Conservation (phyloP, 2,888 invertebrate genomes). For the Iphiclides podalirius region DNA sequence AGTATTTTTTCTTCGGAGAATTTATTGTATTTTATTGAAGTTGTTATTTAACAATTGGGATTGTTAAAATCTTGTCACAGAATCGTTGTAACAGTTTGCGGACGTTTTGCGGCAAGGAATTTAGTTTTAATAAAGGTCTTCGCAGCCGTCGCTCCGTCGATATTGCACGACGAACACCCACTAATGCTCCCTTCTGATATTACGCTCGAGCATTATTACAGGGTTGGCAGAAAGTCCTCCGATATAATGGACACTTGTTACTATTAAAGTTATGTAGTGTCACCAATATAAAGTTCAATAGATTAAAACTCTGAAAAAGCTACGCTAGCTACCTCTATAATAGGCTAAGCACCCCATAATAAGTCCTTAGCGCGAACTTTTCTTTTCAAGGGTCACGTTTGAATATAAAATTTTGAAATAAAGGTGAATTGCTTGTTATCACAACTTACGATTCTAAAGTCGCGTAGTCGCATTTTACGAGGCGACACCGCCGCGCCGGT, state of each 20-base stretch:
- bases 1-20: too few species aligned
- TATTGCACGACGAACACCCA: slow-evolving; percentile 71
- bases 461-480: slow-evolving; percentile 8
- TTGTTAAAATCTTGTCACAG: slow-evolving; percentile 22
- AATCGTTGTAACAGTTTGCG: slow-evolving; percentile 53
- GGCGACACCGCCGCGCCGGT: too few species aligned
- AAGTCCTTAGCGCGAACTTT: too few species aligned
- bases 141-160: slow-evolving; percentile 66
- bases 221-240: slow-evolving; percentile 66
- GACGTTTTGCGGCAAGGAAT: slow-evolving; percentile 71
- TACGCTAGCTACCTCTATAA: too few species aligned
- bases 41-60: neutral
- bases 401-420: too few species aligned
- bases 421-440: too few species aligned
- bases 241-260: slow-evolving; percentile 12
- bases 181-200: slow-evolving; percentile 74
- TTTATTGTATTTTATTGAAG: too few species aligned
- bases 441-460: too few species aligned
- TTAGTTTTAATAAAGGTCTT: slow-evolving; percentile 77
- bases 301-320: too few species aligned
- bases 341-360: too few species aligned
- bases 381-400: too few species aligned
- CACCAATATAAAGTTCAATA: too few species aligned
- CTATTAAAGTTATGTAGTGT: neutral
- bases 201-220: slow-evolving; percentile 72